Percentiles rank a stretch among this genome's conserved stretches.
These are phyloP conservation scores for Amniataba percoides DNA, from an alignment of 2,797 vertebrate species.

Conservation along the genomic window DNA sequence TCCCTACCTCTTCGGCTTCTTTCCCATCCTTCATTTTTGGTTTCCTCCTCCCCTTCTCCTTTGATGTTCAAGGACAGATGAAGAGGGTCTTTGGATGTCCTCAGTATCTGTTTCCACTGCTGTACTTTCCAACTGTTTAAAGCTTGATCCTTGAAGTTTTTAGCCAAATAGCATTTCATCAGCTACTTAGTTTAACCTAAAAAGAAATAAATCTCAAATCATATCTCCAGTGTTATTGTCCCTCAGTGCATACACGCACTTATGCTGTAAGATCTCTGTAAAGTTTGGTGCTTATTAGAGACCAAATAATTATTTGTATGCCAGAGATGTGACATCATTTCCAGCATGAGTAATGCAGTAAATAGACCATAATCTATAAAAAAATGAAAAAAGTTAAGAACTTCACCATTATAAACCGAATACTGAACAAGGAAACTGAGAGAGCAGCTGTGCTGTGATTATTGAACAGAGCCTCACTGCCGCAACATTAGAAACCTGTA, in stretches of 20 bases:
- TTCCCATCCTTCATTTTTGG: neutral
- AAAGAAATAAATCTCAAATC: neutral
- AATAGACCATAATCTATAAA: no score
- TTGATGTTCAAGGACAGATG: constrained; percentile 21
- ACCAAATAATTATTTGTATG: neutral
- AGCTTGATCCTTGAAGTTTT: neutral
- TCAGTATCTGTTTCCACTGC: neutral
- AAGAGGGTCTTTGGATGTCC: neutral
- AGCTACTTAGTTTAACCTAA: neutral
- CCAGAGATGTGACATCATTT: neutral
- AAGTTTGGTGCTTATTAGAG: neutral
- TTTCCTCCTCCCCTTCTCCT: neutral
- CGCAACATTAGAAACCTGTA: neutral
- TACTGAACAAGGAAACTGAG: neutral
- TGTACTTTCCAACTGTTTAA: no score
- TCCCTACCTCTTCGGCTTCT: neutral
- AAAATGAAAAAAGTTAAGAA: neutral
- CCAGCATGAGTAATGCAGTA: neutral
- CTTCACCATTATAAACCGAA: neutral
- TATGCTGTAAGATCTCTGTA: neutral
- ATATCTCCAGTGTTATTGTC: neutral
- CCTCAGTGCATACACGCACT: neutral
- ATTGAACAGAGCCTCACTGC: neutral
- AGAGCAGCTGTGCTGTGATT: neutral
- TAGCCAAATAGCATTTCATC: neutral